phyloP scores from a whole-genome alignment of 2,113 vertebrate genomes.

The Shinisaurus crocodilurus region DNA sequence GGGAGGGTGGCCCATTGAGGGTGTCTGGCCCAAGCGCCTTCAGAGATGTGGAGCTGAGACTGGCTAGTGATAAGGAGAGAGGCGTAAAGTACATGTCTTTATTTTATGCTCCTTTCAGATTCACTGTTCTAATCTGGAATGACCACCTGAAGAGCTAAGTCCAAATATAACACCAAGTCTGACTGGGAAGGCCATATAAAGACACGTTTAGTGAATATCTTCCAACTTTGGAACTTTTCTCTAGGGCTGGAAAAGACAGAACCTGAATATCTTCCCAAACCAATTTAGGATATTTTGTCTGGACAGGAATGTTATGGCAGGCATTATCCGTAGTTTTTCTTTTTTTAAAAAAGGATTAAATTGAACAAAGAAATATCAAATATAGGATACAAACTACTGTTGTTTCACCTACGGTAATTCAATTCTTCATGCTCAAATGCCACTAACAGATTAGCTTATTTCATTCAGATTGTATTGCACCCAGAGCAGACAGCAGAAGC shows the following conservation, averaged over 20 bases:
- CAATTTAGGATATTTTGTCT: neutral
- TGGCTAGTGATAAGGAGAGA: neutral
- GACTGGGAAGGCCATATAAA: neutral
- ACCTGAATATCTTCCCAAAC: neutral
- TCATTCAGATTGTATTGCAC: neutral
- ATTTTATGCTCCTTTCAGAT: neutral
- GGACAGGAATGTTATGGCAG: neutral
- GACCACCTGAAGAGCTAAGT: neutral
- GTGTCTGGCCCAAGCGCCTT: too few relatives aligned
- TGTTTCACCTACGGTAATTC: neutral
- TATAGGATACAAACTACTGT: neutral
- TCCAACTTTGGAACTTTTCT: neutral
- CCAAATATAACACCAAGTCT: neutral
- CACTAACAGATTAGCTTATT: neutral
- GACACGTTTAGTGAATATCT: neutral
- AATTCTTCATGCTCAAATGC: neutral
- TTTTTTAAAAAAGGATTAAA: neutral
- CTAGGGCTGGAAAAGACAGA: neutral
- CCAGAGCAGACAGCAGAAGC: neutral
- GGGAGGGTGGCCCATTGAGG: too few relatives aligned
- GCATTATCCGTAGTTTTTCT: neutral
- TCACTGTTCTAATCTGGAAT: neutral
- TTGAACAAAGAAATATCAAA: neutral
- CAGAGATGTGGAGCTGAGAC: too few relatives aligned
- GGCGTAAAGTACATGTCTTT: neutral